phyloP scores from a whole-genome alignment of 2,888 invertebrate genomes.

The Tenthredo scrophulariae region DNA sequence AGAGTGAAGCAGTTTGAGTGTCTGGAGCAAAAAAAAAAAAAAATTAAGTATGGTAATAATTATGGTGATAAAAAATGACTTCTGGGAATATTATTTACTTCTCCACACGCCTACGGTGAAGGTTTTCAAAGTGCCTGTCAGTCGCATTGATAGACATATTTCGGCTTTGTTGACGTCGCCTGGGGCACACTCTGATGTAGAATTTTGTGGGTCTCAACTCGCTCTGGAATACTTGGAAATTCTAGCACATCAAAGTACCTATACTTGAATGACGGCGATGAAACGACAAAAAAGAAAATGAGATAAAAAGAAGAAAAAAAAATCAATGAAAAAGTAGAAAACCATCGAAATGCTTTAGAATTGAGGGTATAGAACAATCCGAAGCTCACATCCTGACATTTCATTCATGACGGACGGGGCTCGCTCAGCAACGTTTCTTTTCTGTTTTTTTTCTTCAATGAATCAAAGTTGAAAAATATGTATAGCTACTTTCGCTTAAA shows the following conservation, averaged over 20 bases:
- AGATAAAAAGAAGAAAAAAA: neutral
- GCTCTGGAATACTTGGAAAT: neutral
- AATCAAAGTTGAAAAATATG: neutral
- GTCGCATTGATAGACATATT: conserved; percentile 32
- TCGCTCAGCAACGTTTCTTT: neutral
- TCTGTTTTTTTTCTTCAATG: neutral
- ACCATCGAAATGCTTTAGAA: neutral
- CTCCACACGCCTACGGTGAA: neutral
- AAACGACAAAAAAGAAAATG: neutral
- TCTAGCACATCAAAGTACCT: conserved; percentile 21
- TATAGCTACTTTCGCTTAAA: neutral
- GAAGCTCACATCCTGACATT: neutral
- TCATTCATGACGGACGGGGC: neutral
- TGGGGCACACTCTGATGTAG: neutral
- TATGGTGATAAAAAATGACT: neutral
- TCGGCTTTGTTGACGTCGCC: conserved; percentile 28
- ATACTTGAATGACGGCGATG: neutral
- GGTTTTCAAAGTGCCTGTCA: conserved; percentile 11
- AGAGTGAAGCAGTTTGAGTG: too few species aligned
- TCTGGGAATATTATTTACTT: neutral
- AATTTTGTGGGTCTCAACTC: neutral
- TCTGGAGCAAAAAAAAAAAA: neutral
- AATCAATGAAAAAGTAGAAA: neutral
- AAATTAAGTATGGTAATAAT: neutral
- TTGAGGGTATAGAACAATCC: neutral